Conservation (phyloP, 2,888 invertebrate species). For the Tipula confusa region DNA sequence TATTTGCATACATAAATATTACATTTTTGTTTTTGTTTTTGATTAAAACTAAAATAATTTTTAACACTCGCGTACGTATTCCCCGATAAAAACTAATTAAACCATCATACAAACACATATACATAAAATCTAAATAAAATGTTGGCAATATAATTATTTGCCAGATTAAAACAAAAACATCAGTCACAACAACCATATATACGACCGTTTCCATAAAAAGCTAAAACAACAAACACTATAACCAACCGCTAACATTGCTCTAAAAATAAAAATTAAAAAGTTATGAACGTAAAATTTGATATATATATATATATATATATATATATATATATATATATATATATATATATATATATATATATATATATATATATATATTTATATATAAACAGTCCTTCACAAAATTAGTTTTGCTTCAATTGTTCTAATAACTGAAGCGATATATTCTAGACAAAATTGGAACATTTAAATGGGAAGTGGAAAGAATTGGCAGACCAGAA, state of each 20-base stretch:
- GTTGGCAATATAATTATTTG: background rate
- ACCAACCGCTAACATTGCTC: background rate
- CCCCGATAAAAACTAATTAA: slow-evolving; percentile 12
- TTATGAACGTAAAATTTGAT: too few relatives aligned
- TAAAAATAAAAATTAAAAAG: background rate
- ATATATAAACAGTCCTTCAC: too few relatives aligned
- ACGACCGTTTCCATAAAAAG: background rate
- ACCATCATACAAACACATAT: background rate
- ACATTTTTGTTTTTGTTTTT: background rate
- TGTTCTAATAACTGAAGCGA: too few relatives aligned
- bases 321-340: too few relatives aligned
- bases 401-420: too few relatives aligned
- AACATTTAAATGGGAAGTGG: too few relatives aligned
- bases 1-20: background rate
- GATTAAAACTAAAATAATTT: background rate
- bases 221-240: background rate
- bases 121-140: background rate
- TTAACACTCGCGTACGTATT: background rate
- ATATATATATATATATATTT: too few relatives aligned
- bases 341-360: too few relatives aligned
- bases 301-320: too few relatives aligned
- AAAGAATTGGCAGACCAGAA: too few relatives aligned
- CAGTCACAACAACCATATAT: background rate
- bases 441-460: too few relatives aligned
- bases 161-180: background rate